phyloP scores from a whole-genome alignment of 1,140 invertebrate genomes.

The Papilio machaon region DNA sequence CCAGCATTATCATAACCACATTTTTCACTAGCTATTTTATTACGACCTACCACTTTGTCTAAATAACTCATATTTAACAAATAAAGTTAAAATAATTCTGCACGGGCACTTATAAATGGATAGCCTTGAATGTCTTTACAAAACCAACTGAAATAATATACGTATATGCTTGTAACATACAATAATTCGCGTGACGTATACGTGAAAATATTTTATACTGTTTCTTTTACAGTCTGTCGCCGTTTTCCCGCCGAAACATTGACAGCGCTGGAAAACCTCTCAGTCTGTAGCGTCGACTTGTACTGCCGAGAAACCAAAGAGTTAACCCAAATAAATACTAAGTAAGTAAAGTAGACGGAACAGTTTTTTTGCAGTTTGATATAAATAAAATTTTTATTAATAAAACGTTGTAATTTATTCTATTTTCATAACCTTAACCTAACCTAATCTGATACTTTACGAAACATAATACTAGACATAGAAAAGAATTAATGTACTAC shows the following conservation, averaged over 20 bases:
- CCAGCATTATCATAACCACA: constrained; percentile 49
- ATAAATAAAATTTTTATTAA: background rate
- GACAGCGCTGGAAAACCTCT: constrained; percentile 37
- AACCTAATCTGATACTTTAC: background rate
- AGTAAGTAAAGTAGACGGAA: constrained; percentile 22
- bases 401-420: background rate
- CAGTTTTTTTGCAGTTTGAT: constrained; percentile 14
- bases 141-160: constrained; percentile 29
- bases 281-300: constrained; percentile 27
- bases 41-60: constrained; percentile 37
- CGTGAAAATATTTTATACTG: constrained; percentile 34
- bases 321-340: constrained; percentile 39
- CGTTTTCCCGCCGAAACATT: constrained; percentile 33
- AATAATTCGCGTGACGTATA: constrained; percentile 23
- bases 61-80: constrained; percentile 37
- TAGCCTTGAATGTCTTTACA: constrained; percentile 25
- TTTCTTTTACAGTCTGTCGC: constrained; percentile 20
- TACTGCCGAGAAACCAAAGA: constrained; percentile 36
- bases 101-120: background rate
- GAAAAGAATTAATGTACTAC: background rate
- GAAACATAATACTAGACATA: background rate
- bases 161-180: background rate
- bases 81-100: constrained; percentile 34
- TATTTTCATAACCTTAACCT: constrained; percentile 6
- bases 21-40: constrained; percentile 46